These are phyloP conservation scores for Urocynchramus pylzowi DNA, from an alignment of 2,113 vertebrate species.

Conservation along the genomic window DNA sequence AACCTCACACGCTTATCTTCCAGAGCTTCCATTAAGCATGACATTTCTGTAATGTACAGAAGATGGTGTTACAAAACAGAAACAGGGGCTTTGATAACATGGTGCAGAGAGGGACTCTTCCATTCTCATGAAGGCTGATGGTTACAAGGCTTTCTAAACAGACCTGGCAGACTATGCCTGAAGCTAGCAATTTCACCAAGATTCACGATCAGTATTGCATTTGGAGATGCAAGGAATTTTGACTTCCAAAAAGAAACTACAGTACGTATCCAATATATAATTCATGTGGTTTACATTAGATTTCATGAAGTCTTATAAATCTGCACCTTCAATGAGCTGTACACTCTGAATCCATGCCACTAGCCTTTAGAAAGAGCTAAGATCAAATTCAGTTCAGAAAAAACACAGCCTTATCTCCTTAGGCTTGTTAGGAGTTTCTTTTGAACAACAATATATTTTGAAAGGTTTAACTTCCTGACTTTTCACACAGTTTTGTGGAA, in stretches of 20 bases:
- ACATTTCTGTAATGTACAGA: conserved; percentile 84
- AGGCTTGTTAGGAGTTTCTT: background rate
- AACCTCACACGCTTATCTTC: conserved; percentile 94
- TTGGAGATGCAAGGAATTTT: background rate
- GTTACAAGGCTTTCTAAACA: background rate
- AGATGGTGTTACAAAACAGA: background rate
- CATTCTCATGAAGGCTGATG: background rate
- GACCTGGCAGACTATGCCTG: background rate
- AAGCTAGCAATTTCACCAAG: background rate
- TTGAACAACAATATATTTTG: background rate
- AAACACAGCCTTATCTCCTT: background rate
- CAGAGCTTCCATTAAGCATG: conserved; percentile 94
- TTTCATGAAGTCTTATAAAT: background rate
- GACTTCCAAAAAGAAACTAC: background rate
- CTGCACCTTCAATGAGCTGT: background rate
- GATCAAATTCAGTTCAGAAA: background rate
- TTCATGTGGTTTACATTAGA: background rate
- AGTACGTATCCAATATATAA: background rate
- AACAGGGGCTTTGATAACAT: background rate
- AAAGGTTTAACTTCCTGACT: background rate
- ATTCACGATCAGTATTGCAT: background rate
- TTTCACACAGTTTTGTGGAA: background rate
- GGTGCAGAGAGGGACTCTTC: background rate
- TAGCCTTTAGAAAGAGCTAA: background rate
- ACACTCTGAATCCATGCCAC: background rate